Base-by-base conservation (phyloP, 2,888 invertebrate species). In the Lucinisca nassula region DNA sequence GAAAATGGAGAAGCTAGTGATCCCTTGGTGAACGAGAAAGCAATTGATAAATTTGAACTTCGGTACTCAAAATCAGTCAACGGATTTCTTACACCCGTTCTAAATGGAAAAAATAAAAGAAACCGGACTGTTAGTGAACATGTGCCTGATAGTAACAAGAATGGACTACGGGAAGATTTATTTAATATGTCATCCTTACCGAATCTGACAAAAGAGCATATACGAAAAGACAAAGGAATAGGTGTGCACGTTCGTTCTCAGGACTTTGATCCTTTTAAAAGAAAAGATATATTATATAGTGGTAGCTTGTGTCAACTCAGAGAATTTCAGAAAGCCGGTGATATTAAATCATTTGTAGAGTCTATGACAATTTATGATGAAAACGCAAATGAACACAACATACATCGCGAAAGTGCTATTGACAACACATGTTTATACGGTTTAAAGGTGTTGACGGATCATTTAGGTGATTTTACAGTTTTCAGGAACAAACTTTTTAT, bases 401-500 rank as follows among this genome's bases (percentile, higher is more conserved):
- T 24, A 24, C 21, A 17, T 40, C 14, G 21, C 10, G 12, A 72
- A 24, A 17, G n/a, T 6, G 8, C 37, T 40, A 40, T 21, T 21
- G 4, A 24, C 32, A 21, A 24, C 21, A n/a, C n/a, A 14, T 40
- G 37, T 37, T 21, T 32, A 2, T 38, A 32, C 10, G 40, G 24
- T 10, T 40, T 72, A 24, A 37, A 40, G 17, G n/a, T 14, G 72
- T 1, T 61, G 27, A 6, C 8, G 27, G 6, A 27, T 6, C 61
- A 61, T 24, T 17, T 72, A 0, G 70, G 79, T 61, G 86, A 88
- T 70, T 55, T 78, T 40, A 70, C 84, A 14, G 79, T 90, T 24
- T 87, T 88, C 67, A 80, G 58, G 40, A 88, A 90, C 72, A 87
- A 78, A 30, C 79, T 86, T 21, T 92, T 90, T 58, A 76, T 87